Percentiles rank a stretch among this genome's conserved stretches.
phyloP scores from a whole-genome alignment of 2,888 invertebrate species.

The Hoplodrina ambigua region DNA sequence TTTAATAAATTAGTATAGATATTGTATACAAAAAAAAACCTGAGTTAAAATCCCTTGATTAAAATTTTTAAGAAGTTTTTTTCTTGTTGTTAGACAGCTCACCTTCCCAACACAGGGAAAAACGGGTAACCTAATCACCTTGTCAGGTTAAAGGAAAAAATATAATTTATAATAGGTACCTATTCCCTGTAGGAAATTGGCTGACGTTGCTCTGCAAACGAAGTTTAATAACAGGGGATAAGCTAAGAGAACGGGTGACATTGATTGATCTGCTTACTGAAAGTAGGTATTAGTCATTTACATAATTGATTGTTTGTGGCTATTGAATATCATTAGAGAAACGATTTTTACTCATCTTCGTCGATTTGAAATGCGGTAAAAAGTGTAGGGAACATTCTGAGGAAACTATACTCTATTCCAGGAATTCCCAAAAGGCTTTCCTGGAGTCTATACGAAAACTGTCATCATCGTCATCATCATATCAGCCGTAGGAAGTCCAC shows the following conservation, averaged over 20 bases:
- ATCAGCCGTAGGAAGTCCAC: too few relatives aligned
- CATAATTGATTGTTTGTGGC: constrained; percentile 33
- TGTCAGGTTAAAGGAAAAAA: constrained; percentile 50
- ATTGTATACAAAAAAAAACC: too few relatives aligned
- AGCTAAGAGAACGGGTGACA: constrained; percentile 39
- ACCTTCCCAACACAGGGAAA: background rate
- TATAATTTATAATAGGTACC: constrained; percentile 63
- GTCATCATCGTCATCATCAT: too few relatives aligned
- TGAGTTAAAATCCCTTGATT: background rate
- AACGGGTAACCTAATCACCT: constrained; percentile 34
- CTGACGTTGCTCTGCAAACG: constrained; percentile 58
- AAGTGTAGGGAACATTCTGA: too few relatives aligned
- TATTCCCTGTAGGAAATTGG: constrained; percentile 64
- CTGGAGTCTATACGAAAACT: too few relatives aligned
- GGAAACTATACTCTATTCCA: too few relatives aligned
- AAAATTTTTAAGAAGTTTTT: constrained; percentile 7
- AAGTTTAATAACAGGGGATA: constrained; percentile 53
- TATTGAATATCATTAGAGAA: background rate
- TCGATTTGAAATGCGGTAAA: background rate
- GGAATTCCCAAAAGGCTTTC: too few relatives aligned
- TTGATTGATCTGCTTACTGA: constrained; percentile 36
- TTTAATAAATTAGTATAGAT: too few relatives aligned
- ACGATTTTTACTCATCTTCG: background rate
- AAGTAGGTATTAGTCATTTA: constrained; percentile 19
- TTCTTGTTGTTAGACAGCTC: constrained; percentile 7